Conservation (phyloP, 2,113 vertebrate genomes). For the Phrynosoma platyrhinos region DNA sequence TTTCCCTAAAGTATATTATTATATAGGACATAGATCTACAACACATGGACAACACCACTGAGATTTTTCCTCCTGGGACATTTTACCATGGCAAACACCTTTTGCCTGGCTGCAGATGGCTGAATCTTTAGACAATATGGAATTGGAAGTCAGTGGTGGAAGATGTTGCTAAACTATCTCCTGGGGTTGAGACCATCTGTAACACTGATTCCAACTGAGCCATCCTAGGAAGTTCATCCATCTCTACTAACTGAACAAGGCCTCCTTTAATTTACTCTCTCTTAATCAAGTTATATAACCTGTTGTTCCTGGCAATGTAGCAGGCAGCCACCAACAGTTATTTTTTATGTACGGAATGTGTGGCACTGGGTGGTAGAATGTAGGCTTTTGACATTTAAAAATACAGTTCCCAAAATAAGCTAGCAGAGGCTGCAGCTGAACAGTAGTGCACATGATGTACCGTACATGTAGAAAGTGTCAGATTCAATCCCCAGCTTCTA, state of each 20-base stretch:
- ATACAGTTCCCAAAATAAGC: not conserved
- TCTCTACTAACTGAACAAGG: conserved; percentile 21
- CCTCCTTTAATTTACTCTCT: conserved; percentile 17
- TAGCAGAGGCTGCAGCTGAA: not conserved
- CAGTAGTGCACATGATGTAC: not conserved
- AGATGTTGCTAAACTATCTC: conserved; percentile 30
- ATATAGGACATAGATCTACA: too few relatives aligned
- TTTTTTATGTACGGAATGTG: not conserved
- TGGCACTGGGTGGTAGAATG: not conserved
- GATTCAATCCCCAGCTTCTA: not conserved
- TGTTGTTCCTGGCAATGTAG: conserved; percentile 23
- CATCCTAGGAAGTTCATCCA: conserved; percentile 14
- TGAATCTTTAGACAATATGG: conserved; percentile 7
- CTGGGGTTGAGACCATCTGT: conserved; percentile 39
- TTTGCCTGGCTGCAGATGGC: conserved; percentile 20
- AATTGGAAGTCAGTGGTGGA: conserved; percentile 14
- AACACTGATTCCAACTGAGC: conserved; percentile 12
- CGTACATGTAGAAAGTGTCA: not conserved
- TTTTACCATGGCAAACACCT: conserved; percentile 1
- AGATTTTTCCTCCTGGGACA: not conserved
- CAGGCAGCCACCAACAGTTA: not conserved
- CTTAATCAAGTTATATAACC: conserved; percentile 6
- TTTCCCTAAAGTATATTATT: not conserved
- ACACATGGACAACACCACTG: not conserved
- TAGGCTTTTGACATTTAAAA: conserved; percentile 8